Evolutionary conservation across 1,140 invertebrate species (phyloP), one percentile per base, ranked within the genome.

Genomic region (Ceratitis capitata): DNA sequence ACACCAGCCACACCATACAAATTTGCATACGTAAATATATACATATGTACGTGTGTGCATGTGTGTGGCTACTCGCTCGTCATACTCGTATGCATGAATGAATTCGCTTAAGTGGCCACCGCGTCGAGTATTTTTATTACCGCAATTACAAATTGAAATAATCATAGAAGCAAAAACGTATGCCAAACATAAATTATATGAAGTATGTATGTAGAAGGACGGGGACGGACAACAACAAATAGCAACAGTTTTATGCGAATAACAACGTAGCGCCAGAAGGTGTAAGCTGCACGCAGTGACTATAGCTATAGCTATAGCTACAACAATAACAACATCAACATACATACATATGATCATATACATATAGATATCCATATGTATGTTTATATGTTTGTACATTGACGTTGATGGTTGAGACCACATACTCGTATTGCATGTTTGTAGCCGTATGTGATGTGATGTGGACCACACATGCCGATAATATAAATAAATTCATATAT

Each of bases 81-180:
- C 23, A 56, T 56, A 56, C 4, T 23, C 51, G 51, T 39, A 69
- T 69, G 51, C 16, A 53, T 53, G 51, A 56, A 56, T 56, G 51
- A 56, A 56, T 56, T 56, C 0, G 23, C 19, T 56, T 56, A 56
- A 56, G 51, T 56, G 51, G n/a, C 51, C 51, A 56, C 51, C 51
- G 51, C n/a, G n/a, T n/a, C n/a, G n/a, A n/a, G 35, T 45, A n/a
- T 45, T 45, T 78, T 78, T 45, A 78, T 78, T 78, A 32, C 42
- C 69, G 39, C 69, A 47, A 78, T 69, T 78, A 39, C 69, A 47
- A 78, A 78, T 78, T 78, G 69, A 78, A 78, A 78, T 78, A 78
- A 78, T 78, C 39, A 78, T 78, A 78, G 39, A 78, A 78, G 39
- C 69, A 45, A 78, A 78, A 78, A 45, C 69, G 39, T 39, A 23